These are phyloP conservation scores for Chloroceryle amazona DNA, from an alignment of 2,797 vertebrate genomes.

Conservation along the genomic window DNA sequence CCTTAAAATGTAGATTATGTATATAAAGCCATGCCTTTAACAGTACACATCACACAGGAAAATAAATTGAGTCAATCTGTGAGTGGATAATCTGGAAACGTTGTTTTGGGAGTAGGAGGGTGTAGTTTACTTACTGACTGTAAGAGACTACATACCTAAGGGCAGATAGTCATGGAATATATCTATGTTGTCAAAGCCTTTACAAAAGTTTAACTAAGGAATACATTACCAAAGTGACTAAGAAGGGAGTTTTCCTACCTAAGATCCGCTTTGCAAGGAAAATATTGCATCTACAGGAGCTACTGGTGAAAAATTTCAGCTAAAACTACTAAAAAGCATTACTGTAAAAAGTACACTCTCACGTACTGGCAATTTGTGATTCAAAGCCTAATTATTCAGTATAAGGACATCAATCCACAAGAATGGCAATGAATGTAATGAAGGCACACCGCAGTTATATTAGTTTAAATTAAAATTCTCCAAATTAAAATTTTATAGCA, in stretches of 20 bases:
- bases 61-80: neutral
- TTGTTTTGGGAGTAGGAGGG: neutral
- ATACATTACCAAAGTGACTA: neutral
- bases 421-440: neutral
- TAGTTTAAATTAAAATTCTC: neutral
- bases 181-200: neutral
- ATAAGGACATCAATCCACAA: neutral
- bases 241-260: neutral
- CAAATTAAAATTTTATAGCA: neutral
- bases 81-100: neutral
- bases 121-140: rapidly evolving
- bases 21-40: neutral
- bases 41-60: neutral
- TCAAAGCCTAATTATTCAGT: neutral
- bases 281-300: neutral
- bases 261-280: neutral
- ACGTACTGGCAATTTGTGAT: neutral
- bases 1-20: neutral
- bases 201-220: neutral
- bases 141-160: neutral
- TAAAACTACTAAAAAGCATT: neutral
- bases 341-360: neutral
- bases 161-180: neutral
- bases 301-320: neutral
- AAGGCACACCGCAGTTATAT: neutral